phyloP scores from a whole-genome alignment of 1,140 invertebrate species.

The Carposina sasakii region DNA sequence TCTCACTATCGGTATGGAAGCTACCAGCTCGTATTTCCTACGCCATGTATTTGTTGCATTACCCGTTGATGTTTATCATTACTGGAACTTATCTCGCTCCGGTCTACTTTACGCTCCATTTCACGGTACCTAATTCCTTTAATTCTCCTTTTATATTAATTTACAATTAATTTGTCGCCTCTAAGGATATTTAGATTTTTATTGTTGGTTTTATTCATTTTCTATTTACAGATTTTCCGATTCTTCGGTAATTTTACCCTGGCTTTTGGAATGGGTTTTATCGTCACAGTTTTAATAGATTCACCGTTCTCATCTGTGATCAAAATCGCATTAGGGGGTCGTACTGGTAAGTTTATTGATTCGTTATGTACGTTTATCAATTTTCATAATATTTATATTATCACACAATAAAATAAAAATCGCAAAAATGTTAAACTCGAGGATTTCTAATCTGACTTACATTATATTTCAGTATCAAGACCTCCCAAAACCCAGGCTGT shows the following conservation, averaged over 20 bases:
- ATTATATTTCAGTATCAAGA: too few relatives aligned
- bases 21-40: slow-evolving; percentile 49
- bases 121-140: not conserved
- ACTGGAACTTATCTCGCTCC: not conserved
- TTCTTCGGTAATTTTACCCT: not conserved
- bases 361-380: too few relatives aligned
- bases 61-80: not conserved
- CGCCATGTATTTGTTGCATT: slow-evolving; percentile 24
- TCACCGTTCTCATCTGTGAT: not conserved
- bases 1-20: slow-evolving; percentile 52
- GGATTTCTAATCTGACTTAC: too few relatives aligned
- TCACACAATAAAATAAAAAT: too few relatives aligned
- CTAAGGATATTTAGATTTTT: not conserved
- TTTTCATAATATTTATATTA: too few relatives aligned
- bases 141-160: not conserved
- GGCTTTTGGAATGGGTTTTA: not conserved
- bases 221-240: not conserved
- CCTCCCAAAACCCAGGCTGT: too few relatives aligned
- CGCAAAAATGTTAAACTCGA: too few relatives aligned
- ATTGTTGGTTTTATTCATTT: not conserved
- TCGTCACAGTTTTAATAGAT: not conserved
- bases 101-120: not conserved
- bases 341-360: too few relatives aligned
- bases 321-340: not conserved
- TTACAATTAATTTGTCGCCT: not conserved